These are phyloP conservation scores for Seriola dumerili DNA, from an alignment of 2,113 vertebrate species.

Conservation along the genomic window DNA sequence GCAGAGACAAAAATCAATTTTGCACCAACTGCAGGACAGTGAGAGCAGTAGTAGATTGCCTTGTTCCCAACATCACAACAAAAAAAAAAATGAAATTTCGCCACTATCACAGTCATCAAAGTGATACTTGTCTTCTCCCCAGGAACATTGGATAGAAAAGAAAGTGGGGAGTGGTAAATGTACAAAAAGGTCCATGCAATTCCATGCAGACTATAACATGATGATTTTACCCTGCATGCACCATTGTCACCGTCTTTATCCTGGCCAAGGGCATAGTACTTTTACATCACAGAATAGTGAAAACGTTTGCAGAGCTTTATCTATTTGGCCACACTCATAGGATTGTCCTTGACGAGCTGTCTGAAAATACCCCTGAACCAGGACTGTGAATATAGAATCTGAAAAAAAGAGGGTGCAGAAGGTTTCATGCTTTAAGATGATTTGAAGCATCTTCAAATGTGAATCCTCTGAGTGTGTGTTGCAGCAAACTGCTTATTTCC, in stretches of 20 bases:
- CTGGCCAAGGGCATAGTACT: not conserved
- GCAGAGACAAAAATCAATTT: conserved; percentile 63
- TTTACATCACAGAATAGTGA: conserved; percentile 1
- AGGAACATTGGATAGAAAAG: not conserved
- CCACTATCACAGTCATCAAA: conserved; percentile 4
- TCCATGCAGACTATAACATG: not conserved
- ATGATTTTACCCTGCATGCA: conserved; percentile 12
- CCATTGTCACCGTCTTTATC: not conserved
- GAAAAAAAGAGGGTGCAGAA: conserved; percentile 12
- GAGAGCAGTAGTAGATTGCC: conserved; percentile 38
- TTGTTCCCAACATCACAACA: not conserved
- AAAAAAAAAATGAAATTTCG: not conserved
- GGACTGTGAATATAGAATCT: conserved; percentile 1
- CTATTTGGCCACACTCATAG: not conserved
- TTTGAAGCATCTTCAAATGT: conserved; percentile 33
- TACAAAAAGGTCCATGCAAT: not conserved
- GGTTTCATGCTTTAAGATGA: conserved; percentile 59
- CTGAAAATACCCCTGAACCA: conserved; percentile 18
- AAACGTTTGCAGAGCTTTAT: conserved; percentile 8
- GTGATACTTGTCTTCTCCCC: not conserved
- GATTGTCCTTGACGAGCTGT: not conserved
- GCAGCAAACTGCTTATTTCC: conserved; percentile 30
- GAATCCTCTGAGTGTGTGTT: not conserved
- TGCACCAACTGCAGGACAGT: conserved; percentile 38
- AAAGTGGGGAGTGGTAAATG: not conserved